Evolutionary conservation across 92 coral and sea anemone species (phyloP).

Genomic region (Epizoanthus stellaris): DNA sequence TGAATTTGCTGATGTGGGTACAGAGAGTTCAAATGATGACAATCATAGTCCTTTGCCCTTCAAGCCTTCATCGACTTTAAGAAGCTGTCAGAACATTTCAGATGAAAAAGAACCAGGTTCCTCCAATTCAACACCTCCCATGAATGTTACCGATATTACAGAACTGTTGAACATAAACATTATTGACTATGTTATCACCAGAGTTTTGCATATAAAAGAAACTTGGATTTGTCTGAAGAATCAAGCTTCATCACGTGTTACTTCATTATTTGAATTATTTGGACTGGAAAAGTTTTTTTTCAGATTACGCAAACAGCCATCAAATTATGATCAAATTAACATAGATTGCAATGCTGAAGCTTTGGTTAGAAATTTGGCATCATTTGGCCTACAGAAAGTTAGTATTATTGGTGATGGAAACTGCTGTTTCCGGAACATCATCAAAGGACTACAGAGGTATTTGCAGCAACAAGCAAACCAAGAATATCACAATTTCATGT

Average conservation of each 20-base stretch:
- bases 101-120: neutral
- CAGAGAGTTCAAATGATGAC: neutral
- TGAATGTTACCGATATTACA: neutral
- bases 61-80: too few relatives aligned
- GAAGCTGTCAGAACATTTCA: neutral
- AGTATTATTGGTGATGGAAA: constrained; percentile 41
- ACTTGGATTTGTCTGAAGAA: constrained; percentile 4
- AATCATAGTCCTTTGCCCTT: too few relatives aligned
- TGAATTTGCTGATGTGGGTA: constrained; percentile 18
- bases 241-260: neutral
- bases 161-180: constrained; percentile 24
- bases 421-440: constrained; percentile 35
- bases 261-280: constrained; percentile 40
- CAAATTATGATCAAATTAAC: neutral
- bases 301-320: neutral
- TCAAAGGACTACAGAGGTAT: constrained; percentile 5
- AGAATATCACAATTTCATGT: neutral
- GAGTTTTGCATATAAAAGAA: constrained; percentile 25
- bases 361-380: constrained; percentile 28
- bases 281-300: constrained; percentile 39
- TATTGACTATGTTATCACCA: constrained; percentile 10
- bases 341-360: constrained; percentile 32
- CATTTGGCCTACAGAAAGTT: constrained; percentile 31
- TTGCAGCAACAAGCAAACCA: neutral
- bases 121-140: neutral